Evolutionary conservation across 2,888 invertebrate species (phyloP).

Genomic region (Psylliodes chrysocephalus): DNA sequence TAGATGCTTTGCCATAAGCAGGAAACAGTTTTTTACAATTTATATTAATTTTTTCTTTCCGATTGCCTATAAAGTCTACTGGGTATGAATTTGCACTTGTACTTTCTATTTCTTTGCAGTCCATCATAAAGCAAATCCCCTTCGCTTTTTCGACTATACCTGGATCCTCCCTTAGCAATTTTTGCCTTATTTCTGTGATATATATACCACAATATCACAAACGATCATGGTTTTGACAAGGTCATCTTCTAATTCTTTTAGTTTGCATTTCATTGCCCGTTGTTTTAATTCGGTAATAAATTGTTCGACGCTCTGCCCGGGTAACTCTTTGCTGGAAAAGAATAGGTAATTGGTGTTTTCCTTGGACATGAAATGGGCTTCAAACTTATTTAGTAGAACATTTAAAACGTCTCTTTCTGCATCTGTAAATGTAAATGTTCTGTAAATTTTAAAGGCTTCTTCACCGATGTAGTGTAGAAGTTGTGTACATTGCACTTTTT

Average conservation of each 20-base stretch:
- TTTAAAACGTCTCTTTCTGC: not conserved
- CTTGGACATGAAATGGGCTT: conserved; percentile 47
- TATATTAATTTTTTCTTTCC: not conserved
- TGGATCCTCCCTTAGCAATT: conserved; percentile 40
- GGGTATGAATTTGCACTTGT: not conserved
- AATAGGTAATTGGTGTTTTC: conserved; percentile 44
- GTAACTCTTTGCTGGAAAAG: conserved; percentile 38
- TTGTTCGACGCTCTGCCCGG: conserved; percentile 43
- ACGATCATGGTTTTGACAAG: not conserved
- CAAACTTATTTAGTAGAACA: no score
- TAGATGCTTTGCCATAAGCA: no score
- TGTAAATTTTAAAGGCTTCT: conserved; percentile 38
- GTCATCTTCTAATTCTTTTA: not conserved
- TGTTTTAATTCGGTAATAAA: conserved; percentile 45
- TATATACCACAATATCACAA: not conserved
- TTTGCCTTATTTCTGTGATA: conserved; percentile 37
- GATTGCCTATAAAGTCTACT: no score
- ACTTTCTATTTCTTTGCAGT: not conserved
- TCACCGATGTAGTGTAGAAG: conserved; percentile 49
- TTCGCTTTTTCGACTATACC: conserved; percentile 41
- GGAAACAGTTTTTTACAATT: not conserved
- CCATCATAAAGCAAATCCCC: conserved; percentile 33
- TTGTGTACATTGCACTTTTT: conserved; percentile 45
- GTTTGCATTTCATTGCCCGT: conserved; percentile 33
- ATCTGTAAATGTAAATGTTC: not conserved